Base-by-base conservation (phyloP, 2,113 vertebrate species). In the Mustela nigripes region DNA sequence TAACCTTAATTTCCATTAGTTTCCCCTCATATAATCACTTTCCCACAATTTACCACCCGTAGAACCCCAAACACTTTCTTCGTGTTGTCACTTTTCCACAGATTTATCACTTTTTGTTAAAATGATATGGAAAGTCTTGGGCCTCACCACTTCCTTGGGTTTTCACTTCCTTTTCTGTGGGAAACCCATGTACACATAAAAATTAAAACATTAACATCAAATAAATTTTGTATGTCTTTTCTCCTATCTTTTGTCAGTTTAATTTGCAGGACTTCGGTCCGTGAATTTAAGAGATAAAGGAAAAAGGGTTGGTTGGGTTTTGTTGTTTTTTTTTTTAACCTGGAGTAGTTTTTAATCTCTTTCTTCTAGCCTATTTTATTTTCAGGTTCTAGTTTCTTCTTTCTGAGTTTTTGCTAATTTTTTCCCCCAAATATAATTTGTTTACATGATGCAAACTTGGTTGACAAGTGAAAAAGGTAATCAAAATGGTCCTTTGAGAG, bases 401-500 rank as follows among this genome's bases (percentile, higher is more conserved):
- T 71, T 74, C 65, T 48, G 39, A 1, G 11, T 95, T 97, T 53
- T 95, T 85, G 7, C 11, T 62, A 28, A 79, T 74, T 80, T 69
- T 33, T 60, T 60, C 60, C n/a, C n/a, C 42, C 39, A 67, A 73
- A 60, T 36, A 69, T 36, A 67, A 65, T 93, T 94, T 67, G 18
- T 84, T 93, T 94, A 67, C 26, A 42, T 86, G 45, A 88, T 85
- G 67, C 65, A 94, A 93, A 85, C 19, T 24, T 81, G 26, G 36
- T 79, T 84, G 74, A 85, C 91, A 90, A 94, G 45, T 83, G 33
- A 90, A 95, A 95, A 80, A 89, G 58, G 19, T 84, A 67, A 69
- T 63, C 78, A 91, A 76, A 58, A 88, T 36, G n/a, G 84, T 84
- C 60, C 33, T 94, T 12, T 91, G 45, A 73, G 28, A 97, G 48